Percentiles rank a stretch among this genome's conserved stretches.
Conservation (phyloP, 1,140 invertebrate genomes). For the Cheumatopsyche charites region DNA sequence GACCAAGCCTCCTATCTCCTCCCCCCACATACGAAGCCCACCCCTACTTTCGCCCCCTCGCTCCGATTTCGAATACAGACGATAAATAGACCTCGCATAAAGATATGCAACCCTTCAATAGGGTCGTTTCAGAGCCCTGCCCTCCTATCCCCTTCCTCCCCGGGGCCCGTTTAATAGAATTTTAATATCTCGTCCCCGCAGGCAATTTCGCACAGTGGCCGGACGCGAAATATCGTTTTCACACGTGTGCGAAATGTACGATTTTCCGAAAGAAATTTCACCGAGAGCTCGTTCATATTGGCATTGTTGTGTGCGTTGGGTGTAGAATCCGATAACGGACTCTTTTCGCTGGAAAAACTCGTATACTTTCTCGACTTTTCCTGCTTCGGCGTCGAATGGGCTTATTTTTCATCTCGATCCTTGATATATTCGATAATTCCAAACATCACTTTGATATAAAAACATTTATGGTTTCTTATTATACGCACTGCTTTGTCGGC, state of each 20-base stretch:
- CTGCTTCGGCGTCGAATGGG: too few relatives aligned
- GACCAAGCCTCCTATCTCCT: too few relatives aligned
- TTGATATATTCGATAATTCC: too few relatives aligned
- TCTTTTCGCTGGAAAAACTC: background rate
- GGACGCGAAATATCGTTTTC: constrained; percentile 32
- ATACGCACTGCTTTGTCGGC: too few relatives aligned
- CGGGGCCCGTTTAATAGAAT: constrained; percentile 32
- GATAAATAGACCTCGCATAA: constrained; percentile 11
- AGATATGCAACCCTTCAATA: constrained; percentile 29
- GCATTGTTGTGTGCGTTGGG: background rate
- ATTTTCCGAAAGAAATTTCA: constrained; percentile 36
- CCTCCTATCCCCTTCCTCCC: background rate
- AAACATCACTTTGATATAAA: too few relatives aligned
- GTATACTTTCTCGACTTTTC: background rate
- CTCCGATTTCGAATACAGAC: too few relatives aligned
- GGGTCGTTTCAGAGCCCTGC: background rate
- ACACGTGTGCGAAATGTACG: constrained; percentile 34
- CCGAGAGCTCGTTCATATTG: background rate
- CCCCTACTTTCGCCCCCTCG: too few relatives aligned
- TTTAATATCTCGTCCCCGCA: constrained; percentile 28
- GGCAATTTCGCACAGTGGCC: constrained; percentile 32
- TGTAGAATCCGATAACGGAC: background rate
- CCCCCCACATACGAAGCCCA: too few relatives aligned
- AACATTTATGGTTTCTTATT: too few relatives aligned
- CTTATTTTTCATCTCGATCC: too few relatives aligned